Evolutionary conservation across 1,140 invertebrate species (phyloP).

Genomic region (Drosophila sp.): DNA sequence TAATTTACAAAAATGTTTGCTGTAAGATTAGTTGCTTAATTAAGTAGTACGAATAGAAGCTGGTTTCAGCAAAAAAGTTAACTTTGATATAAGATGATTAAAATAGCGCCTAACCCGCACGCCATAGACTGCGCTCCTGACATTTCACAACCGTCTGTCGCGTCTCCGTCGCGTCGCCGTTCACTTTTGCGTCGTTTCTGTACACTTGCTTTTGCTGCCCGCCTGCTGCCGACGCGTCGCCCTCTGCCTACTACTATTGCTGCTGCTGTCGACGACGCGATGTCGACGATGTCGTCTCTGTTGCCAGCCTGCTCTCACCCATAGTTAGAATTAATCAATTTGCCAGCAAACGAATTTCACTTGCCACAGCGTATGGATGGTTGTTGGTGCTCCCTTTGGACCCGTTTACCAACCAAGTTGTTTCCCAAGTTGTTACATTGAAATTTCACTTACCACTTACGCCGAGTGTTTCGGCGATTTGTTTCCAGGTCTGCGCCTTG

Average conservation of each 20-base stretch:
- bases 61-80: neutral
- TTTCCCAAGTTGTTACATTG: conserved; percentile 42
- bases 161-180: conserved; percentile 72
- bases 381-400: conserved; percentile 24
- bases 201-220: conserved; percentile 65
- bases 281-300: conserved; percentile 49
- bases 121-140: conserved; percentile 44
- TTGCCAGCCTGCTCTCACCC: conserved; percentile 43
- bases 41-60: neutral
- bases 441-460: conserved; percentile 80
- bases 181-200: conserved; percentile 77
- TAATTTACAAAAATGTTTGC: neutral
- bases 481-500: conserved; percentile 82
- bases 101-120: conserved; percentile 1
- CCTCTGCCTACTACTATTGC: conserved; percentile 33
- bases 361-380: conserved; percentile 34
- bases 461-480: conserved; percentile 82
- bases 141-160: conserved; percentile 63
- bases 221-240: conserved; percentile 45
- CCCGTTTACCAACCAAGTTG: conserved; percentile 28
- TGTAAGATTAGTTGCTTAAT: neutral
- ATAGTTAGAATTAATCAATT: conserved; percentile 49
- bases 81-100: neutral
- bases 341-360: conserved; percentile 49
- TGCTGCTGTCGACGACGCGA: conserved; percentile 32